Evolutionary conservation across 2,888 invertebrate species (phyloP), one percentile per base, ranked within the genome.

Genomic region (Pterobdella sp.): DNA sequence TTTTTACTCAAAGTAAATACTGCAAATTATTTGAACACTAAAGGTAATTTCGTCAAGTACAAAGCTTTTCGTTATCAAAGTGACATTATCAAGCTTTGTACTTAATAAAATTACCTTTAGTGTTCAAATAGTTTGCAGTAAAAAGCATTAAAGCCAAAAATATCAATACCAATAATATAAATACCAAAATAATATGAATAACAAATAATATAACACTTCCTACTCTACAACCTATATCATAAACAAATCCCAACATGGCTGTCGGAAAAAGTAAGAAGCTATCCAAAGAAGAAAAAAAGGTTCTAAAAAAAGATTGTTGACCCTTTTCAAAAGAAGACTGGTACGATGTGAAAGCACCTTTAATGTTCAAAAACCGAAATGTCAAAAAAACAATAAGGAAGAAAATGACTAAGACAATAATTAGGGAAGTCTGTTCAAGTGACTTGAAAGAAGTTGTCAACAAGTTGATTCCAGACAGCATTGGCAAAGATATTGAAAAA

Each of bases 341-440:
- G 98, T 99, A 98, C 84, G 96, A 97, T 91, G 93, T 98, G 77
- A 96, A 96, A 85, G 96, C 96, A 75, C 97, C 97, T 78, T 92
- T 92, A 75, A 95, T 96, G 92, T 99, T 99, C 87, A 90, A 91
- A 81, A 93, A 91, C 81, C 90, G 97, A 77, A 92, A 93, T 86
- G 91, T 99, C 82, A 98, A 98, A 79, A 97, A 97, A 86, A 99
- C 98, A 73, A 97, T 98, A 85, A 90, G 98, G 75, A 91, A 92
- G 85, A 96, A 94, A 87, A 98, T 98, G 98, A 91, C 93, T 18
- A 94, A 97, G 82, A 93, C 92, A 79, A 97, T 99, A 83, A 90
- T 90, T 73, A 88, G 91, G 75, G 96, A 97, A 82, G 92, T 98
- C 36, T 88, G 90, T 76, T 88, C 88, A 80, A 90, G 91, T 72